phyloP scores from a whole-genome alignment of 1,140 invertebrate species.

The Caenorhabditis brenneri region DNA sequence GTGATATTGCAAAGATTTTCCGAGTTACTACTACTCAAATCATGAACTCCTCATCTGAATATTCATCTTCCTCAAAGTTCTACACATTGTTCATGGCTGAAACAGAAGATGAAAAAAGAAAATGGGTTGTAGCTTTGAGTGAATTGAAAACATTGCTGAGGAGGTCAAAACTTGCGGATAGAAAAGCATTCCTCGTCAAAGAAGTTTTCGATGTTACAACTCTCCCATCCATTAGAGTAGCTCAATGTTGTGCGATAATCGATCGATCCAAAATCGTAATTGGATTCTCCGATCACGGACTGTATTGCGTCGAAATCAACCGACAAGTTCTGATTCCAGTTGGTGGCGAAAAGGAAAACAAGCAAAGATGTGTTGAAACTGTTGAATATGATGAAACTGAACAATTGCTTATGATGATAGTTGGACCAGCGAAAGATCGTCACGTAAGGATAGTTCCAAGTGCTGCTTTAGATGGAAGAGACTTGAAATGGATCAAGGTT shows the following conservation, averaged over 20 bases:
- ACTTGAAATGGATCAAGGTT: conserved; percentile 93
- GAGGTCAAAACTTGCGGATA: conserved; percentile 90
- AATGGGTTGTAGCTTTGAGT: conserved; percentile 95
- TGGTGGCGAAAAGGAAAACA: conserved; percentile 70
- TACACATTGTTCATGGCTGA: conserved; percentile 69
- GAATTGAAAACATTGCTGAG: conserved; percentile 95
- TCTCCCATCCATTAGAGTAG: conserved; percentile 82
- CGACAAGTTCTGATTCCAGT: conserved; percentile 78
- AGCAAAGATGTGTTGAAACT: conserved; percentile 72
- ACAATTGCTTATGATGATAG: conserved; percentile 74
- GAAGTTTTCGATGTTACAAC: conserved; percentile 85
- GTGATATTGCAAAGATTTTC: conserved; percentile 99
- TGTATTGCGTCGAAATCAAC: conserved; percentile 92
- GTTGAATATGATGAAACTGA: conserved; percentile 86
- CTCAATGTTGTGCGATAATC: conserved; percentile 84
- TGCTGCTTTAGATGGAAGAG: conserved; percentile 88
- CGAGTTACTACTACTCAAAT: conserved; percentile 78
- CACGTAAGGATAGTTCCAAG: conserved; percentile 90
- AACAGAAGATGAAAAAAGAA: conserved; percentile 81
- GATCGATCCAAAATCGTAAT: conserved; percentile 70
- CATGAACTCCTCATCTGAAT: background rate
- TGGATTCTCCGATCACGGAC: conserved; percentile 87
- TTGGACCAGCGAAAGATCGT: conserved; percentile 76
- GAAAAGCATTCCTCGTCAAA: conserved; percentile 79
- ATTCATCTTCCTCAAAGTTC: conserved; percentile 36